Conservation (phyloP, 2,113 vertebrate genomes). For the Setophaga petechia region DNA sequence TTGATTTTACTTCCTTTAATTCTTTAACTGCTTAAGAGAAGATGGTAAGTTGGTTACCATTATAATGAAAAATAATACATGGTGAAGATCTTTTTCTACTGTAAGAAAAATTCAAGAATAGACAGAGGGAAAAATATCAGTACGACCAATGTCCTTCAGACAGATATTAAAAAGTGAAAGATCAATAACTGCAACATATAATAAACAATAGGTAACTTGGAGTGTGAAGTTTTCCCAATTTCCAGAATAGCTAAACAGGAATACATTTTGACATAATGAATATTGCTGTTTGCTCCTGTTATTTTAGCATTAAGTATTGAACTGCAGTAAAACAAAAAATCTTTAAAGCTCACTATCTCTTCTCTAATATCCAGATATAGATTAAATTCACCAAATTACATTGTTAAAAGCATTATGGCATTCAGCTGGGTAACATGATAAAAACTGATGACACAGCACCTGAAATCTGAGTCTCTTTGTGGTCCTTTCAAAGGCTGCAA, state of each 20-base stretch:
- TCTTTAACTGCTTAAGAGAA: background rate
- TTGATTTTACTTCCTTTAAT: background rate
- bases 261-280: background rate
- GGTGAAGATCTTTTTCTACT: background rate
- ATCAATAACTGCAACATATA: background rate
- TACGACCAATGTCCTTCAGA: background rate
- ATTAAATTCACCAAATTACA: conserved; percentile 26
- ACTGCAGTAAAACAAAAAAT: background rate
- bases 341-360: background rate
- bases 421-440: conserved; percentile 44
- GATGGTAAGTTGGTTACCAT: background rate
- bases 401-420: conserved; percentile 41
- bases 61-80: background rate
- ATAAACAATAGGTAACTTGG: background rate
- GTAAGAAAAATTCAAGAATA: background rate
- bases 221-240: background rate
- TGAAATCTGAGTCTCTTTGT: conserved; percentile 51
- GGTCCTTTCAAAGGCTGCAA: conserved; percentile 10
- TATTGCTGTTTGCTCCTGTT: background rate
- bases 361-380: conserved; percentile 2
- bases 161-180: background rate
- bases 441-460: conserved; percentile 41
- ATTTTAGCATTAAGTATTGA: background rate
- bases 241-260: background rate
- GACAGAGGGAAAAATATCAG: background rate